Conservation (phyloP, 23 tunicate species). For the Halocynthia roretzi region DNA sequence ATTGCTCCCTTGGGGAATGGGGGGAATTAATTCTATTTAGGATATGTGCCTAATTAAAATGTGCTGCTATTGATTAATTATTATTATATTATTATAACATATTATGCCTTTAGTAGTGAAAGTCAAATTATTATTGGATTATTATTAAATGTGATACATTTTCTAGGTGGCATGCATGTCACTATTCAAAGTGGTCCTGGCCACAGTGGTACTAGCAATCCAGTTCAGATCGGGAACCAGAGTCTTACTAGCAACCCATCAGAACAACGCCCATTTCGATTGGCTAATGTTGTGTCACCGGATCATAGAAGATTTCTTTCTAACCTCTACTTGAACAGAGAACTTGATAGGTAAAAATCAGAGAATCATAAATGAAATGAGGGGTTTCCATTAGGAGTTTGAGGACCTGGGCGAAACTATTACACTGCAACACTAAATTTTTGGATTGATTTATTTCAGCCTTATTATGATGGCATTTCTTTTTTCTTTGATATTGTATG, state of each 20-base stretch:
- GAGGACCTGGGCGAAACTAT: not conserved
- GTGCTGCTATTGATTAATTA: no score
- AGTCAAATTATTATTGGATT: no score
- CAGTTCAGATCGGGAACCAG: not conserved
- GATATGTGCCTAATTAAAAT: no score
- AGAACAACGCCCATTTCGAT: not conserved
- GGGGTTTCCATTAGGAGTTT: not conserved
- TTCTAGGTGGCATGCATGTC: not conserved
- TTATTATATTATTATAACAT: no score
- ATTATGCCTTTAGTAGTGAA: no score
- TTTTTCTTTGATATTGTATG: no score
- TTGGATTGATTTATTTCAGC: no score
- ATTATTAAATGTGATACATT: not conserved
- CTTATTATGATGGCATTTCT: no score
- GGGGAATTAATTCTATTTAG: no score
- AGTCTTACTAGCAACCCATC: not conserved
- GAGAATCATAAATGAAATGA: not conserved
- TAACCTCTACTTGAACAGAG: constrained; percentile 17
- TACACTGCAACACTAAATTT: no score
- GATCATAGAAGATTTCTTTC: constrained; percentile 19
- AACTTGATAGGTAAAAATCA: constrained; percentile 15
- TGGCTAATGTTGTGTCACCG: constrained; percentile 21
- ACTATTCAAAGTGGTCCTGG: constrained; percentile 7
- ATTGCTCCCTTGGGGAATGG: no score
- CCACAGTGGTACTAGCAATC: not conserved